Evolutionary conservation across 2,797 vertebrate species (phyloP), one percentile per base, ranked within the genome.

Genomic region (Neopelma chrysocephalum): DNA sequence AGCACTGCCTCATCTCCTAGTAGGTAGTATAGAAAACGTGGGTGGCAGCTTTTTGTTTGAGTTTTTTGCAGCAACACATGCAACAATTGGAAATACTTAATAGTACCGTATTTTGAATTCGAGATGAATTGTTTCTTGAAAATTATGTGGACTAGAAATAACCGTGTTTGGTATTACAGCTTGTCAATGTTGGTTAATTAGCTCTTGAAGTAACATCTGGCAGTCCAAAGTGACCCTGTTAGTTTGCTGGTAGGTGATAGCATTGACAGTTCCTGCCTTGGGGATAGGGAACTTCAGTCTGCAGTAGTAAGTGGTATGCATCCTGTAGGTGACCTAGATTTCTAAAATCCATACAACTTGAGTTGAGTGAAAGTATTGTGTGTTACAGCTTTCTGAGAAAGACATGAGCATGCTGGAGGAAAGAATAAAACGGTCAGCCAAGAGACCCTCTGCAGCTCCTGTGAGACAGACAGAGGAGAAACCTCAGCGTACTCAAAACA

Each of bases 331-430:
- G 51, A 50, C 21, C 20, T 29, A 68, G 31, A 27, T 34, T 81
- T 57, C 68, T 65, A 29, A 91, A 85, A 64, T 53, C 22, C 1
- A 0, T 43, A 9, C 34, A 66, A 2, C 51, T 92, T 7, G 9
- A 43, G 47, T 3, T 92, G 57, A 95, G 27, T 89, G 47, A 72
- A 91, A 81, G 32, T 29, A 0, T 45, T 64, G 65, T 95, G 56
- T 89, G 56, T 94, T 94, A 54, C 56, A 99, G 99, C 98, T 99
- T 82, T 99, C 99, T 11, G 99, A 99, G 95, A 99, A 99, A 84
- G 99, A 99, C 84, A 98, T 99, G 99, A 99, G 99, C 96, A 99
- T 99, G 99, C 94, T 99, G 50, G 99, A 99, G 95, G 99, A 99
- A 90, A 98, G 99, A 81, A 99, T 99, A 97, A 99, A 99, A 72